Base-by-base conservation (phyloP, 2,113 vertebrate species). In the Noturus placidus region DNA sequence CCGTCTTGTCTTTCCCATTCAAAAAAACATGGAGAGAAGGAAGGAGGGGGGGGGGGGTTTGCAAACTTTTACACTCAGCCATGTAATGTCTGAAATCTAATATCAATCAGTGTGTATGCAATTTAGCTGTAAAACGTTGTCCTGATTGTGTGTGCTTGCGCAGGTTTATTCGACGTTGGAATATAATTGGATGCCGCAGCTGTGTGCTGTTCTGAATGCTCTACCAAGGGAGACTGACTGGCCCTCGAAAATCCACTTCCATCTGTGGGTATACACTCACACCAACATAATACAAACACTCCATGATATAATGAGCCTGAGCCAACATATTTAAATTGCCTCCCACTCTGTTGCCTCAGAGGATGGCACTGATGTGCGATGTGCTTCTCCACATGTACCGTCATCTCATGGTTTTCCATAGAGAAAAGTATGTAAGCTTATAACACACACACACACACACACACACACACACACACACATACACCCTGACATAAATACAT, bases 311-410 rank as follows among this genome's bases (percentile, higher is more conserved):
- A 90, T 90, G 82, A 90, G 83, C 35, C 85, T 87, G 82, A 80
- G 81, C 81, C 87, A 89, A 88, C 80, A 84, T 80, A 90, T 88
- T 88, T 87, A 88, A 88, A 87, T 84, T 87, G 74, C 85, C 85
- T 90, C 84, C 86, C 72, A 79, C 89, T 90, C 70, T 10, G 20
- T 42, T 88, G 80, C 85, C 86, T 87, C 84, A 20, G 67, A 76
- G 86, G 82, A 84, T 52, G 74, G 22, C 65, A 46, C 15, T 82
- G 67, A 81, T 76, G 80, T 81, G 52, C 87, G 42, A 57, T 80
- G 82, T 84, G 84, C 56, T 74, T 87, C 76, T 25, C 52, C 86
- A 87, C 59, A 82, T 57, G 76, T 83, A 46, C 42, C 42, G 42
- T 85, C 2, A 65, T 88, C 82, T 85, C 74, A 54, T 59, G 25